Percentiles rank a stretch among this genome's conserved stretches.
phyloP scores from a whole-genome alignment of 2,113 vertebrate genomes.

The Chaetodon auriga region DNA sequence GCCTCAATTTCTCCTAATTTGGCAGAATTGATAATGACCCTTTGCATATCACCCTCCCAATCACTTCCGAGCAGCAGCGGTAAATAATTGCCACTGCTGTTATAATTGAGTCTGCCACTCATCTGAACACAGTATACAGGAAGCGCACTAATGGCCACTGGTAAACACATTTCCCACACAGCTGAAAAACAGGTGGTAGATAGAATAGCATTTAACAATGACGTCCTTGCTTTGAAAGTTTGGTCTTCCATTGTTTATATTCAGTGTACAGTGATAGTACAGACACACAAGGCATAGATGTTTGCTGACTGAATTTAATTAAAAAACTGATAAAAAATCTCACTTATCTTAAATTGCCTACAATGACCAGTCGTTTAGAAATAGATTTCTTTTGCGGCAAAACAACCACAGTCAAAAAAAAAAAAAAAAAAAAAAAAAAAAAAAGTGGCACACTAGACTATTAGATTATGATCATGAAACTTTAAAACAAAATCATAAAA shows the following conservation, averaged over 20 bases:
- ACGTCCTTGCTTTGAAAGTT: background rate
- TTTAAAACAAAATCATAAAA: background rate
- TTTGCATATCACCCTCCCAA: background rate
- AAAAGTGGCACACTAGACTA: background rate
- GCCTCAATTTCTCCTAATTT: constrained; percentile 32
- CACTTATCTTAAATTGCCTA: background rate
- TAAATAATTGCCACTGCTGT: constrained; percentile 41
- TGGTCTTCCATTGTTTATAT: background rate
- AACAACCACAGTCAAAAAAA: background rate
- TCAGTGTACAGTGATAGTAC: background rate
- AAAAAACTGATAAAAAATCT: background rate
- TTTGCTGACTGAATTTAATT: background rate
- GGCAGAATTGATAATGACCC: constrained; percentile 27
- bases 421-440: background rate
- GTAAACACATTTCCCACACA: constrained; percentile 55
- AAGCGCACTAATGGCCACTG: constrained; percentile 53
- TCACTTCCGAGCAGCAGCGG: constrained; percentile 46
- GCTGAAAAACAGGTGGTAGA: constrained; percentile 7
- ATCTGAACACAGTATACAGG: constrained; percentile 49
- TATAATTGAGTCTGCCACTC: constrained; percentile 43
- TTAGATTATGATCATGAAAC: background rate
- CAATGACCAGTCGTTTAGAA: background rate
- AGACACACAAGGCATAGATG: background rate
- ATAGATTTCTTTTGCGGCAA: background rate
- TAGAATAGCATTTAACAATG: background rate